phyloP scores from a whole-genome alignment of 2,888 invertebrate species.

The Chymomyza procnemis region DNA sequence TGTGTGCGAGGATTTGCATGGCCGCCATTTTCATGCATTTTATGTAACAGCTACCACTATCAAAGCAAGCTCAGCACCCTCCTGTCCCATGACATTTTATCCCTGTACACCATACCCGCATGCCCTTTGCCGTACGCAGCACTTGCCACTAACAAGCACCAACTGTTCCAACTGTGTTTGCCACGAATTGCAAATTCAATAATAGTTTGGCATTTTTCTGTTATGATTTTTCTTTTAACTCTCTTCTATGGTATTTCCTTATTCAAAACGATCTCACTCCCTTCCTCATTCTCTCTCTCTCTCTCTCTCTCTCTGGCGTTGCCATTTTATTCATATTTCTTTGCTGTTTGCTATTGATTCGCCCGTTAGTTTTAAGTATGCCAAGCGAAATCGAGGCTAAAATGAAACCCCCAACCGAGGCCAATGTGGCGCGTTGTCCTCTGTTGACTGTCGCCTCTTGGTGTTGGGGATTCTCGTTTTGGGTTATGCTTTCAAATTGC shows the following conservation, averaged over 20 bases:
- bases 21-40: constrained; percentile 57
- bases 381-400: constrained; percentile 50
- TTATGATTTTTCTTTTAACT: constrained; percentile 40
- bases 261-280: no score
- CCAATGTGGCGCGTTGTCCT: constrained; percentile 2
- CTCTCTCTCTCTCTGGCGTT: not conserved
- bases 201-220: constrained; percentile 39
- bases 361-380: constrained; percentile 70
- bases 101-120: not conserved
- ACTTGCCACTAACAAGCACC: not conserved
- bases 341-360: constrained; percentile 52
- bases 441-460: not conserved
- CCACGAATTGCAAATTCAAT: constrained; percentile 53
- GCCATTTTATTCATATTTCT: constrained; percentile 60
- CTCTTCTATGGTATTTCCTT: not conserved
- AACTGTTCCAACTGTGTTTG: constrained; percentile 4
- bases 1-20: not conserved
- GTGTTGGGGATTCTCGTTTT: not conserved
- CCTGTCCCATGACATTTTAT: not conserved
- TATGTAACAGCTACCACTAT: constrained; percentile 46
- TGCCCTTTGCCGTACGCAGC: not conserved
- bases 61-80: not conserved
- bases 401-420: constrained; percentile 42
- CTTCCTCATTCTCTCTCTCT: no score
- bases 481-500: constrained; percentile 11